Evolutionary conservation across 2,797 vertebrate species (phyloP).

Genomic region (Pangasius larnaudii): DNA sequence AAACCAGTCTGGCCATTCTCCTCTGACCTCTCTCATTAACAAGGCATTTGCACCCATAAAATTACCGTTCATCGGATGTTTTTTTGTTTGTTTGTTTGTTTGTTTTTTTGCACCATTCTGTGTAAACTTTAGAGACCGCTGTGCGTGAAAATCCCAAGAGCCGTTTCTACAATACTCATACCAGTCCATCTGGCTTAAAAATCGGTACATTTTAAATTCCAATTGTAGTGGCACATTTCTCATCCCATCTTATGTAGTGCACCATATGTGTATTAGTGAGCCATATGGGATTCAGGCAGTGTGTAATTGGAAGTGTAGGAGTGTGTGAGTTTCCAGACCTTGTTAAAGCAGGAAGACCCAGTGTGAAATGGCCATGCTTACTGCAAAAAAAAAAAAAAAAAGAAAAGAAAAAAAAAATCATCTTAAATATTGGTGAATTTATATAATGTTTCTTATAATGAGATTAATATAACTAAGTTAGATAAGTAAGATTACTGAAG

Average conservation of each 20-base stretch:
- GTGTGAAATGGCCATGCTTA: background rate
- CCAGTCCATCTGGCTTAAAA: constrained; percentile 5
- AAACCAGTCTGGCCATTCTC: background rate
- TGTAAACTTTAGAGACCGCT: background rate
- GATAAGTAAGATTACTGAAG: background rate
- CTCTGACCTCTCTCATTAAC: background rate
- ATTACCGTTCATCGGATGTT: background rate
- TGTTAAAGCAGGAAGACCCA: background rate
- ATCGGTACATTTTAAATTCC: no score
- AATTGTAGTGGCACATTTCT: background rate
- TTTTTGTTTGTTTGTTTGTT: no score
- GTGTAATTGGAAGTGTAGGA: constrained; percentile 10
- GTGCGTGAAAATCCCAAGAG: background rate
- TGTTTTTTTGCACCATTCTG: background rate
- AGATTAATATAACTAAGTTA: background rate
- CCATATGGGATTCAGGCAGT: constrained; percentile 18
- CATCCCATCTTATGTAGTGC: background rate
- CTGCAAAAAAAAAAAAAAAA: background rate
- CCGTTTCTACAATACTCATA: background rate
- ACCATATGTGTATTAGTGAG: background rate
- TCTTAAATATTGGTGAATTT: background rate
- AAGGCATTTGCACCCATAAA: background rate
- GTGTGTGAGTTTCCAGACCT: background rate
- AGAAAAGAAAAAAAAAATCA: background rate
- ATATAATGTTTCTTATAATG: constrained; percentile 5